Evolutionary conservation across 2,888 invertebrate species (phyloP), one percentile per base, ranked within the genome.

Genomic region (Brachypalpus laphriformis): DNA sequence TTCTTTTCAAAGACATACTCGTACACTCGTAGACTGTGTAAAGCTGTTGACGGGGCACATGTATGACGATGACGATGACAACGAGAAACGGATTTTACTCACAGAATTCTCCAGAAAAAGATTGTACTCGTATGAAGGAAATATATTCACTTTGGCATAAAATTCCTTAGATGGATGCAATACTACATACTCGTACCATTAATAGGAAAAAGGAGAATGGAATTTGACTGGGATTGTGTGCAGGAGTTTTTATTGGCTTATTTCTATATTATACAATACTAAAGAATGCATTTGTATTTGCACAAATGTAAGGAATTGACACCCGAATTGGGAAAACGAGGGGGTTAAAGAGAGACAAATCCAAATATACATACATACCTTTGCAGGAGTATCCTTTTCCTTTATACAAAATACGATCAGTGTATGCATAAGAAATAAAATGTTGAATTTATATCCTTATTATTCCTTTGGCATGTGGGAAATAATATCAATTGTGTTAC

Each of bases 381-480:
- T 18, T 28, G 25, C 20, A 42, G 51, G 1, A 14, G 20, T 7
- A 61, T 74, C 61, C 61, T 74, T 54, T 47, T 54, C 42, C 42
- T 54, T 31, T 63, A 31, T 63, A 51, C 63, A 63, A 61, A 72
- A 28, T 51, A 37, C 40, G 49, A 51, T 49, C 59, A 71, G 37
- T 40, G 42, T 16, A 51, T 72, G 61, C 72, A 72, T 61, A 54
- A 42, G 22, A 40, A 40, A 40, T 0, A 22, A 70, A 34, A 14
- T 20, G 59, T 25, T 42, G 57, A 59, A 47, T 42, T 49, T 20
- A 8, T 14, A 25, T 57, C 9, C 22, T 34, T 20, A 31, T 9
- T 14, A 34, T 47, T 47, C 22, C 7, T 2, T 49, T 61, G 59
- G 49, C 34, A 28, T 61, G 49, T 34, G 37, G 37, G 18, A 59